Base-by-base conservation (phyloP, 1,140 invertebrate genomes). In the Artemia franciscana region DNA sequence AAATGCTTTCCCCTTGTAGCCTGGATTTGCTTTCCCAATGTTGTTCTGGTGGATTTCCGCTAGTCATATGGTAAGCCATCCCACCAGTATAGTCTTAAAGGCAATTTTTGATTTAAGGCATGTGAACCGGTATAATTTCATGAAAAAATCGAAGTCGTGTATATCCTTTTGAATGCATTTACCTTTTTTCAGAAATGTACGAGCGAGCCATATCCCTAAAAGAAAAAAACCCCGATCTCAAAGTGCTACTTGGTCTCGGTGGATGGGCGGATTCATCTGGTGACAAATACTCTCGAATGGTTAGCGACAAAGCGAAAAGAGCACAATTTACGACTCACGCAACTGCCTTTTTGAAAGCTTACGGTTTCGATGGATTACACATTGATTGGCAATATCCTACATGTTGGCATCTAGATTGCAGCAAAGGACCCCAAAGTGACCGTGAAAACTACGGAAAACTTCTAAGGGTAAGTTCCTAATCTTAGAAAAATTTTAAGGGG, bases 311-410 rank as follows among this genome's bases (percentile, higher is more conserved):
- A 3, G 73, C 75, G 4, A 72, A 78, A 9, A 76, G 85, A n/a
- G 73, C 79, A 57, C 81, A 80, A 64, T 62, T 90, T 87, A 63
- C 66, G 0, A 73, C 80, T 0, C 79, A 80, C 26, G 74, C 79
- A 1, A 75, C 85, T 0, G 74, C 78, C 15, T 89, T 87, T 67
- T 69, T 93, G 5, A 76, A 79, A 12, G 77, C 79, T 60, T 76
- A 88, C 65, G 80, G 82, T 26, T 91, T 93, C 68, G 77, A 83
- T 63, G 89, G 89, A 18, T 70, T 93, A 0, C 86, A 89, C 65
- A 67, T 92, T 3, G 88, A 91, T 66, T 93, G 89, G 89, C 88
- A 89, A 69, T 92, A 91, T 71, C 89, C 88, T 0, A 83, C 84
- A 57, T 93, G 89, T 66, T 91, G 88, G 88, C 87, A 91, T 66